Base-by-base conservation (phyloP, 2,888 invertebrate genomes). In the Trachelus stipa region DNA sequence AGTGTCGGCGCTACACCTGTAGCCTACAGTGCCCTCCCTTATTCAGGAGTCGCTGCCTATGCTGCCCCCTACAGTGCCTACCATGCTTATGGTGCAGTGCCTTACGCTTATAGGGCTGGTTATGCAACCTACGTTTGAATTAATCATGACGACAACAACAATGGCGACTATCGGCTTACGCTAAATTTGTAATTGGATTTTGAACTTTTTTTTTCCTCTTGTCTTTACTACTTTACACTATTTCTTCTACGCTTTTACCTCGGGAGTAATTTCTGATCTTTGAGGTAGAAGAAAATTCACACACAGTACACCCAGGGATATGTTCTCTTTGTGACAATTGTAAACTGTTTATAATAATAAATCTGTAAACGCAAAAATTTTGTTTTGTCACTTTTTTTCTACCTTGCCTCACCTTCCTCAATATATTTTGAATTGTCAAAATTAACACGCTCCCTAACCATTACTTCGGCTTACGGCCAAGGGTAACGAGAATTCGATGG, bases 1-100 rank as follows among this genome's bases (percentile, higher is more conserved):
- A 88, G 88, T 79, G 86, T 88, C 6, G 90, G 89, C 80, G 83
- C 88, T 12, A 81, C 90, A 0, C 91, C 91, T 68, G 78, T 89
- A 31, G 90, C 92, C 30, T 85, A 85, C 71, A 81, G 83, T 68
- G 81, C 84, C 33, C 88, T 90, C 35, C 40, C 40, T 23, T 56
- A 56, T 56, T 1, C 40, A 6, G 40, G 40, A 56, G 2, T 82
- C 91, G 40, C 87, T 90, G 77, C 88, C 9, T 86, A 86, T 79
- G 77, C 80, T 30, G 74, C 83, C 15, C 80, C 82, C 35, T 79
- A 77, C 37, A 56, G 9, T 56, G 40, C 85, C 6, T 91, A 91
- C 85, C 85, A 84, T 90, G 68, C 86, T 11, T 87, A 86, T 78
- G 83, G 83, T 40, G 75, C 75, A 37, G 15, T 69, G 12, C 69